Conservation (phyloP, 2,797 vertebrate species). For the Ctenopoma multispine region DNA sequence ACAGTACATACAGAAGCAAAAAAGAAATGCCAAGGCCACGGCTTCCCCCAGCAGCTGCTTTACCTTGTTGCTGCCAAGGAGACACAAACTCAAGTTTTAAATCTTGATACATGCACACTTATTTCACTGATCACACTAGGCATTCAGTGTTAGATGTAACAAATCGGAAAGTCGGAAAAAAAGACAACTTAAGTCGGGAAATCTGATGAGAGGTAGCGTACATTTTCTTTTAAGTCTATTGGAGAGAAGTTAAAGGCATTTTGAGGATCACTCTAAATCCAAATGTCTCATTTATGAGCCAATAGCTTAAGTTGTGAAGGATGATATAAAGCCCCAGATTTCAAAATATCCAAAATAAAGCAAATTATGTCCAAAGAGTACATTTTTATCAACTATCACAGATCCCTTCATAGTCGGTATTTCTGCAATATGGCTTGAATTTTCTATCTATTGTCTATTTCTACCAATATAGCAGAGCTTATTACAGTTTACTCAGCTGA, state of each 20-base stretch:
- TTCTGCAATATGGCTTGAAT: constrained; percentile 1
- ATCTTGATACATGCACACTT: background rate
- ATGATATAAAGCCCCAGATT: constrained; percentile 28
- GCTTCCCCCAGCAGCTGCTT: constrained; percentile 6
- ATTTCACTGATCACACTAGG: constrained; percentile 22
- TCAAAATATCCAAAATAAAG: constrained; percentile 32
- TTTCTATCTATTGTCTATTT: constrained; percentile 16
- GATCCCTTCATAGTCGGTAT: constrained; percentile 12
- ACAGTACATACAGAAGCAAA: background rate
- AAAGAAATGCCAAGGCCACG: constrained; percentile 1
- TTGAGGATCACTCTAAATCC: constrained; percentile 42
- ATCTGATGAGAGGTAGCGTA: constrained; percentile 32
- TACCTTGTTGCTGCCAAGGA: constrained; percentile 5
- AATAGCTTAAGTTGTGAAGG: constrained; percentile 38
- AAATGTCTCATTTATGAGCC: constrained; percentile 39
- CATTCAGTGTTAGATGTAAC: constrained; percentile 28
- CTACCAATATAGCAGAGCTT: constrained; percentile 1
- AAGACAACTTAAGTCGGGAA: constrained; percentile 1
- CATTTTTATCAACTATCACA: background rate
- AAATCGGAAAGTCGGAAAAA: background rate
- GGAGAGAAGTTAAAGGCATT: constrained; percentile 46
- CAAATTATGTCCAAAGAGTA: constrained; percentile 13
- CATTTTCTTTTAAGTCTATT: constrained; percentile 35
- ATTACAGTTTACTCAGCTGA: constrained; percentile 7
- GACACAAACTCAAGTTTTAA: constrained; percentile 8